A percentile compares a stretch with the other conserved stretches of the same genome.
phyloP scores from a whole-genome alignment of 2,888 invertebrate genomes.

The Thera obeliscata region DNA sequence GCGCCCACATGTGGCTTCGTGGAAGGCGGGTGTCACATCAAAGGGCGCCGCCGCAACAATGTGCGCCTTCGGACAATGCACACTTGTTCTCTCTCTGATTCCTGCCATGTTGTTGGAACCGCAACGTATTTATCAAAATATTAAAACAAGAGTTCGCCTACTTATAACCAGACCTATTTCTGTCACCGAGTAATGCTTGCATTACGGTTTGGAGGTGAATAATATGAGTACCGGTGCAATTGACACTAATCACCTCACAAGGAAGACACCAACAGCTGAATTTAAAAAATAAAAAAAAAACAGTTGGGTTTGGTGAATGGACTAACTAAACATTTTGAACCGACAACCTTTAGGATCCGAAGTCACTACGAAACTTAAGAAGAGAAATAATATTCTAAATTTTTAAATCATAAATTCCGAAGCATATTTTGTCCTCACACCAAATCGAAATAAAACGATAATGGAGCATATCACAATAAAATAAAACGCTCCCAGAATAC shows the following conservation, averaged over 20 bases:
- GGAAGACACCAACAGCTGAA: no score
- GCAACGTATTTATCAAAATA: neutral
- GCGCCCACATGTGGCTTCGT: constrained; percentile 32
- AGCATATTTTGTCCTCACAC: constrained; percentile 23
- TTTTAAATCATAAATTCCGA: constrained; percentile 13
- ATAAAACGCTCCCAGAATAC: constrained; percentile 32
- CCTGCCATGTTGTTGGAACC: neutral
- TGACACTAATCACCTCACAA: no score
- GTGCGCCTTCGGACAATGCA: constrained; percentile 22
- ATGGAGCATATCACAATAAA: constrained; percentile 36
- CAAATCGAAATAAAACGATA: constrained; percentile 35
- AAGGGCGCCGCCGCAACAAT: constrained; percentile 31
- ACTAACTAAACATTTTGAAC: no score
- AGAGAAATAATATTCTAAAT: neutral
- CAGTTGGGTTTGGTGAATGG: no score
- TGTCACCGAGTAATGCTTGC: no score
- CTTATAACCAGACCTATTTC: no score
- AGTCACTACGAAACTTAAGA: neutral
- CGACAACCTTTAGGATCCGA: no score
- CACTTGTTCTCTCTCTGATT: constrained; percentile 11
- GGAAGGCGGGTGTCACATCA: constrained; percentile 32
- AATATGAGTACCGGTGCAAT: no score
- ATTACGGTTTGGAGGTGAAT: no score
- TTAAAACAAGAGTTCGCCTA: no score
- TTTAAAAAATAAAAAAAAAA: no score